phyloP scores from a whole-genome alignment of 2,797 vertebrate species.

The Tokudaia tokunoshimensis region DNA sequence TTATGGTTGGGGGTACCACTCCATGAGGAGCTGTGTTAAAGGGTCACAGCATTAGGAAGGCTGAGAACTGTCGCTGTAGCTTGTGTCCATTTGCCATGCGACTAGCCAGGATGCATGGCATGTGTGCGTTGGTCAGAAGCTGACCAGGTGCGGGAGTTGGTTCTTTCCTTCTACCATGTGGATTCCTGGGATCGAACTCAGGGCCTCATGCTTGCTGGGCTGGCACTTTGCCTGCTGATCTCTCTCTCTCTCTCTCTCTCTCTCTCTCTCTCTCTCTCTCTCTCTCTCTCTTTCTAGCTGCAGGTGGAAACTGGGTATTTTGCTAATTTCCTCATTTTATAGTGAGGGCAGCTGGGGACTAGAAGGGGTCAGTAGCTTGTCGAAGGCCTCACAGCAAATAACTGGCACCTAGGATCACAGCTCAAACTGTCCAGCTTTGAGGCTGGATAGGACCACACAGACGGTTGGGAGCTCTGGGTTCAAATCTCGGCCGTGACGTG shows the following conservation, averaged over 20 bases:
- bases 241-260: background rate
- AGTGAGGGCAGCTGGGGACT: background rate
- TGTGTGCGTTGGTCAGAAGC: background rate
- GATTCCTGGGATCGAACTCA: background rate
- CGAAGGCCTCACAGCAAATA: background rate
- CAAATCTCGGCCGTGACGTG: rapidly evolving
- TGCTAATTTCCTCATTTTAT: background rate
- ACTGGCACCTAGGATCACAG: background rate
- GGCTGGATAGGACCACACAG: rapidly evolving
- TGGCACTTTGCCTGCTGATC: background rate
- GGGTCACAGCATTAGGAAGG: background rate
- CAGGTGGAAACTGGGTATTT: background rate
- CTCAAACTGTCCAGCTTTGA: background rate
- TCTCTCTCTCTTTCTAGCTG: background rate
- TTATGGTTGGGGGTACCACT: background rate
- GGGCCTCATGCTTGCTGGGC: background rate
- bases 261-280: background rate
- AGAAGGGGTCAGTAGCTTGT: background rate
- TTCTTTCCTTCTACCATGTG: background rate
- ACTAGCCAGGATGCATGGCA: background rate
- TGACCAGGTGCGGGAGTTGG: no score
- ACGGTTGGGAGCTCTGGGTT: background rate
- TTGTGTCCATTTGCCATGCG: background rate
- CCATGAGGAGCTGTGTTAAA: background rate
- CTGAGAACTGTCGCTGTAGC: background rate